A percentile compares a stretch with the other conserved stretches of the same genome.
These are phyloP conservation scores for Agrypnia vestita DNA, from an alignment of 1,140 invertebrate genomes.

Conservation along the genomic window DNA sequence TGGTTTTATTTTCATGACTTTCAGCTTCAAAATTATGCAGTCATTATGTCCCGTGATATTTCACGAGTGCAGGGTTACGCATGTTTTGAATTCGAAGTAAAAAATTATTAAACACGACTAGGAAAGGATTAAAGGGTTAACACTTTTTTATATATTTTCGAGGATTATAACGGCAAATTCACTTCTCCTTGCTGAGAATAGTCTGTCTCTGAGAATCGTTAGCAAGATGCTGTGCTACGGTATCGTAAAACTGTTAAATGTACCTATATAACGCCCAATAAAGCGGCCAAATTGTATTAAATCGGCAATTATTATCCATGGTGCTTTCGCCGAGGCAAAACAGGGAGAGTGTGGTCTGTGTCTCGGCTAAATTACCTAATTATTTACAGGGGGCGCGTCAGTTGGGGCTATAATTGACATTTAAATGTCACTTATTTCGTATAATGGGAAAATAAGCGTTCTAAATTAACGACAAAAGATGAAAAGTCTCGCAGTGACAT, in stretches of 20 bases:
- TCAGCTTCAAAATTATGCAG: too few species aligned
- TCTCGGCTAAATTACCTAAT: conserved; percentile 39
- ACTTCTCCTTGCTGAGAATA: background rate
- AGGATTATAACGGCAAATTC: background rate
- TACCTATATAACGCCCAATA: conserved; percentile 26
- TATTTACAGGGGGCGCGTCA: conserved; percentile 10
- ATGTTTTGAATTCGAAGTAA: too few species aligned
- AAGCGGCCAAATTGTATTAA: conserved; percentile 35
- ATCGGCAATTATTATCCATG: conserved; percentile 30
- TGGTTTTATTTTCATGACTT: too few species aligned
- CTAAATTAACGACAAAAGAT: too few species aligned
- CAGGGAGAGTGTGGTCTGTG: conserved; percentile 27
- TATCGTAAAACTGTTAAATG: conserved; percentile 19
- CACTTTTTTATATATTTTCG: too few species aligned
- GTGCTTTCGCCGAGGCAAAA: conserved; percentile 1
- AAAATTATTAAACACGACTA: too few species aligned
- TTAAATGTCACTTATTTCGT: conserved; percentile 30
- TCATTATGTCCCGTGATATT: too few species aligned
- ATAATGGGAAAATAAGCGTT: conserved; percentile 10
- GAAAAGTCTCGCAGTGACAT: too few species aligned
- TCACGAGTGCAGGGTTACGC: too few species aligned
- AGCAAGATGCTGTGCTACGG: conserved; percentile 11
- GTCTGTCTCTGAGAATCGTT: background rate
- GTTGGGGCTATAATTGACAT: conserved; percentile 17
- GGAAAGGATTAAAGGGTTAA: too few species aligned